Percentiles rank a stretch among this genome's conserved stretches.
Conservation (phyloP, 2,113 vertebrate genomes). For the Sciurus niger region DNA sequence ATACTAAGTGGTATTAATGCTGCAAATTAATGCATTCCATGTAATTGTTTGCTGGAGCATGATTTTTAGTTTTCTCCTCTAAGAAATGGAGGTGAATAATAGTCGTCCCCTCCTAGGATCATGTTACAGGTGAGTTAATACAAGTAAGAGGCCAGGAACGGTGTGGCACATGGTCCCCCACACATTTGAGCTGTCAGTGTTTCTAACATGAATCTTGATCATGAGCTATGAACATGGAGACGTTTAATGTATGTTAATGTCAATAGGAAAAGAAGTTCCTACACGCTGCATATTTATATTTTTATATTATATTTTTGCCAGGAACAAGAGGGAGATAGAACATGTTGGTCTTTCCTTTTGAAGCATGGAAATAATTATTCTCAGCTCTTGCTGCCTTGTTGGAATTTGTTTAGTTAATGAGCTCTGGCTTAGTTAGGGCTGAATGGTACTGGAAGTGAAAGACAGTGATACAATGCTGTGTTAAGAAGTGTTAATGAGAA, state of each 20-base stretch:
- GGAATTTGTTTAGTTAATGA: background rate
- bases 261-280: background rate
- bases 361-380: background rate
- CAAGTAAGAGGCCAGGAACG: background rate
- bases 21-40: background rate
- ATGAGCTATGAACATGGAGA: background rate
- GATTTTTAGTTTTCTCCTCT: background rate
- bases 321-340: background rate
- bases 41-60: background rate
- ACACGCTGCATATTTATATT: background rate
- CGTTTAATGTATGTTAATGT: background rate
- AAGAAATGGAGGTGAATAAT: background rate
- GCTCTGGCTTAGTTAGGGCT: background rate
- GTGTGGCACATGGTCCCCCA: fast-evolving
- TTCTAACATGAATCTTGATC: background rate
- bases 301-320: background rate
- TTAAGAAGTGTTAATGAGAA: background rate
- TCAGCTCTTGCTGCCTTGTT: background rate
- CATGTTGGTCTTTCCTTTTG: background rate
- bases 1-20: background rate
- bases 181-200: background rate
- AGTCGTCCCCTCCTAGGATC: background rate
- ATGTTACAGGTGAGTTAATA: background rate
- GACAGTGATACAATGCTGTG: background rate
- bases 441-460: background rate